Conservation (phyloP, 2,113 vertebrate species). For the Rhinolophus sinicus region DNA sequence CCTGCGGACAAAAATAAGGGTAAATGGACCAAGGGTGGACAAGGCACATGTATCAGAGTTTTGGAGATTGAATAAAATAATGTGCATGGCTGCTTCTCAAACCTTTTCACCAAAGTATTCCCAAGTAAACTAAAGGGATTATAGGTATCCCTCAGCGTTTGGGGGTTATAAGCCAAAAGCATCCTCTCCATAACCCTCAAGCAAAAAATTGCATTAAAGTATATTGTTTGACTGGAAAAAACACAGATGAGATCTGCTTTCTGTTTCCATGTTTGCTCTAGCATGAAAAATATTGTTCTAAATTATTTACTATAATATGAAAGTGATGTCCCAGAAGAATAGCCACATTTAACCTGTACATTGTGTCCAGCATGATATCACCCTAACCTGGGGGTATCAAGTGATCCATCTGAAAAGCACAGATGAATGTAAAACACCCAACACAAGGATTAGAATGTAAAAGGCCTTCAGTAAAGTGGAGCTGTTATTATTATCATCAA, state of each 20-base stretch:
- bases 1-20: neutral
- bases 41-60: neutral
- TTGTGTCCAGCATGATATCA: neutral
- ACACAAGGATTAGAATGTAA: neutral
- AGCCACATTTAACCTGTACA: neutral
- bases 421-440: neutral
- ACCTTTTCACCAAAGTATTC: neutral
- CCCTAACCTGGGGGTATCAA: neutral
- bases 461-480: neutral
- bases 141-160: neutral
- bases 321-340: neutral
- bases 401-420: neutral
- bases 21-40: neutral
- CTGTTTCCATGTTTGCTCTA: neutral
- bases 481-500: neutral
- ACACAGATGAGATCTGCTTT: neutral
- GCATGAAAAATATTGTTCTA: neutral
- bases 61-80: neutral
- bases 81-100: neutral
- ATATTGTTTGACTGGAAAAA: neutral
- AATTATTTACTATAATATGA: conserved; percentile 10
- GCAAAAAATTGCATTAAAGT: neutral
- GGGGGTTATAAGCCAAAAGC: neutral
- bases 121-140: neutral
- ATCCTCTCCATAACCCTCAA: neutral